Conservation (phyloP, 2,888 invertebrate species). For the Tupiocoris notatus region DNA sequence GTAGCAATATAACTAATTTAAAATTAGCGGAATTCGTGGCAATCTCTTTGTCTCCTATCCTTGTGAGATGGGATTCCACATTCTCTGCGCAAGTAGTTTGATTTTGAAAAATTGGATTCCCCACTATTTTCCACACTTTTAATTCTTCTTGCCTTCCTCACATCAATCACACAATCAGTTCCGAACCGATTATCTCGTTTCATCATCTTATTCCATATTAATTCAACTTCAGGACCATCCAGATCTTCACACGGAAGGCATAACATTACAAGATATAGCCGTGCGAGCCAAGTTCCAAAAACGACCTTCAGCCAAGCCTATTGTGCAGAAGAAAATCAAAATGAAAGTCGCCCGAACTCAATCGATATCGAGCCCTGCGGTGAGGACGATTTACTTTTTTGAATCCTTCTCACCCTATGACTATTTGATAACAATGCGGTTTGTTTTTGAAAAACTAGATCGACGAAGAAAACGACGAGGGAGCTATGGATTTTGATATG, state of each 20-base stretch:
- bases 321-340: slow-evolving; percentile 33
- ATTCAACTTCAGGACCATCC: slow-evolving; percentile 68
- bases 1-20: no score
- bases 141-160: no score
- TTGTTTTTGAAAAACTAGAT: no score
- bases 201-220: no score
- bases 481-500: slow-evolving; percentile 39
- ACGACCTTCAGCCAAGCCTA: slow-evolving; percentile 14
- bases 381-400: neutral
- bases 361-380: slow-evolving; percentile 44
- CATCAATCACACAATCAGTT: neutral
- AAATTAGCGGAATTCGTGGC: no score
- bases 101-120: no score
- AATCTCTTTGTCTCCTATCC: no score
- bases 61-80: no score
- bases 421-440: no score
- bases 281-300: slow-evolving; percentile 48
- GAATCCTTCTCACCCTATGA: no score
- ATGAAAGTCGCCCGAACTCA: slow-evolving; percentile 27
- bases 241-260: slow-evolving; percentile 73
- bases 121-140: neutral
- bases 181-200: neutral
- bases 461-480: slow-evolving; percentile 46
- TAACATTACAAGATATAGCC: slow-evolving; percentile 68
- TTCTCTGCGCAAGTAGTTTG: no score